Percentiles rank a stretch among this genome's conserved stretches.
Evolutionary conservation across 2,113 vertebrate genomes (phyloP).

Genomic region (Atlantisia rogersi): DNA sequence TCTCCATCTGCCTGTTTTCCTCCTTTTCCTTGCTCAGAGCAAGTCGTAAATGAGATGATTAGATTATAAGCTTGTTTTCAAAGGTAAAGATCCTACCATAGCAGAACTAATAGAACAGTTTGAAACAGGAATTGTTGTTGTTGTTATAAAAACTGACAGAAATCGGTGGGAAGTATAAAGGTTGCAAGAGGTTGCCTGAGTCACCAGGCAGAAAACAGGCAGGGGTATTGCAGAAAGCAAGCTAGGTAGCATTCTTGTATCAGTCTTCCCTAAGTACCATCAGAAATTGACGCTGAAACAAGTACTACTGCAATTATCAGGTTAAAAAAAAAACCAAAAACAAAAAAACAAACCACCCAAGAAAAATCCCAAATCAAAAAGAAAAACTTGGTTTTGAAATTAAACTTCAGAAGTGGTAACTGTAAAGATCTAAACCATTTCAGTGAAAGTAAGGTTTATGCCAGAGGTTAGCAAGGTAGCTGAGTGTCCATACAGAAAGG

Average conservation of each 20-base stretch:
- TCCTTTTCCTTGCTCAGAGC: background rate
- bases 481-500: background rate
- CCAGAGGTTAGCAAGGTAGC: background rate
- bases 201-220: background rate
- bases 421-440: background rate
- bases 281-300: background rate
- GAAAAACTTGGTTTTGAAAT: background rate
- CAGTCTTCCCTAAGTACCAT: background rate
- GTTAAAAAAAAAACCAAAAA: background rate
- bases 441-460: background rate
- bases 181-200: background rate
- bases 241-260: background rate
- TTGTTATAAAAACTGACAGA: background rate
- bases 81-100: background rate
- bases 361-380: background rate
- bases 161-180: background rate
- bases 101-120: background rate
- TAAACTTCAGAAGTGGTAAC: background rate
- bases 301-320: background rate
- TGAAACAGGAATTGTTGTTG: background rate
- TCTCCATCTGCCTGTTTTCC: background rate
- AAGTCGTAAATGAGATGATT: background rate
- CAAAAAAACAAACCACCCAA: background rate
- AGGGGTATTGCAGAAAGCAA: background rate
- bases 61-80: background rate